Percentiles rank a stretch among this genome's conserved stretches.
phyloP scores from a whole-genome alignment of 2,797 vertebrate species.

The Octomys mimax region DNA sequence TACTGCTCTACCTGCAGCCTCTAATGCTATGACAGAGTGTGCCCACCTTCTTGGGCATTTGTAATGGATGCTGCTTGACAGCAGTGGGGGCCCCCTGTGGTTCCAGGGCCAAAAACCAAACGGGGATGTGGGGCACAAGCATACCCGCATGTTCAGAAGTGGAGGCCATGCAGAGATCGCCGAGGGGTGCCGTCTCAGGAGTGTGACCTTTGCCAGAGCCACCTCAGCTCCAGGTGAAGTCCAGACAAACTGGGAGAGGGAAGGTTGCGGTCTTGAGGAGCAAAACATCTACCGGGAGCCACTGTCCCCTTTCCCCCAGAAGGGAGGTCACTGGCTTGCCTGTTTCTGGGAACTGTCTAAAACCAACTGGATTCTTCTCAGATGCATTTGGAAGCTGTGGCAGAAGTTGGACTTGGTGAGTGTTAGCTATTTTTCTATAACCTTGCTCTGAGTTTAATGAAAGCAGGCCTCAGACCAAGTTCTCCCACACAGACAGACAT shows the following conservation, averaged over 20 bases:
- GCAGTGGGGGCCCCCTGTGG: neutral
- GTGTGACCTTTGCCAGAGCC: neutral
- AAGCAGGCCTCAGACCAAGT: conserved; percentile 72
- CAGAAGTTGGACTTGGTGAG: conserved; percentile 45
- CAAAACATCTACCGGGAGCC: neutral
- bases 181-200: neutral
- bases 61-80: neutral
- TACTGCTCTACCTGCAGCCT: neutral
- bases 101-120: neutral
- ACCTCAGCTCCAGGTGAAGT: neutral
- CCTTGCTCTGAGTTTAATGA: conserved; percentile 67
- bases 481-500: conserved; percentile 74
- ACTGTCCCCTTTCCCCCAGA: neutral
- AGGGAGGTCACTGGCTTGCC: neutral
- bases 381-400: neutral
- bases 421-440: conserved; percentile 51
- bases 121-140: neutral
- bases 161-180: neutral
- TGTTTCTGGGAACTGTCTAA: neutral
- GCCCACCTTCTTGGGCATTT: neutral
- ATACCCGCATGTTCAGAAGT: neutral
- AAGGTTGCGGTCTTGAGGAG: neutral
- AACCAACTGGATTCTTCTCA: neutral
- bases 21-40: neutral
- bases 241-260: neutral